Evolutionary conservation across 1,140 invertebrate genomes (phyloP).

Genomic region (Caenorhabditis inopinata): DNA sequence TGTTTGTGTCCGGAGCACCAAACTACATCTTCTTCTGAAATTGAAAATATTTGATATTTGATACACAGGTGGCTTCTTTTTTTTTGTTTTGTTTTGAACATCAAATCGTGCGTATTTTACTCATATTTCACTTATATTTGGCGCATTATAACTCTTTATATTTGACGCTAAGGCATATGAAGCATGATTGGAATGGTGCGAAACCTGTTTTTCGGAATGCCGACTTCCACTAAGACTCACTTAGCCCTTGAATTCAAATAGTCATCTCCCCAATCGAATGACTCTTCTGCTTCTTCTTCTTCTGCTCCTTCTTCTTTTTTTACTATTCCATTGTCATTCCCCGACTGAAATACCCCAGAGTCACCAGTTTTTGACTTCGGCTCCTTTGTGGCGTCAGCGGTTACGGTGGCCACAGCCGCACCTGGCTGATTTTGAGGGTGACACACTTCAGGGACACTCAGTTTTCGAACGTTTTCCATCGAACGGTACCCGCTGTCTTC

Average conservation of each 20-base stretch:
- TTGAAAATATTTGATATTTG: conserved; percentile 66
- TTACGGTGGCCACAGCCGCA: not conserved
- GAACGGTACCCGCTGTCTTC: conserved; percentile 6
- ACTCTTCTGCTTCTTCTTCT: not conserved
- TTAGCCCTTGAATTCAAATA: conserved; percentile 15
- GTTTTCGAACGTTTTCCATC: not conserved
- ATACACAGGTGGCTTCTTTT: too few species aligned
- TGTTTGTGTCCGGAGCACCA: conserved; percentile 90
- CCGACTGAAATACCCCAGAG: too few species aligned
- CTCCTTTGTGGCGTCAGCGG: not conserved
- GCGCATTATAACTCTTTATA: too few species aligned
- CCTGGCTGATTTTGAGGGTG: too few species aligned
- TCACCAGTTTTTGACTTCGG: not conserved
- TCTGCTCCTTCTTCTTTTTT: not conserved
- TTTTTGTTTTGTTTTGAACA: too few species aligned
- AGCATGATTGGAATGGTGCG: not conserved
- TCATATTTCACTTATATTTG: too few species aligned
- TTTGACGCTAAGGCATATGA: too few species aligned
- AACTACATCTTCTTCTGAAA: conserved; percentile 89
- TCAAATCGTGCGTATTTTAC: too few species aligned
- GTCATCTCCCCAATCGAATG: conserved; percentile 43
- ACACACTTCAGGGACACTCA: not conserved
- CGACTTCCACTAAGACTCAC: not conserved
- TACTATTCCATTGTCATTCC: too few species aligned
- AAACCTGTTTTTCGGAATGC: too few species aligned